Percentiles rank a stretch among this genome's conserved stretches.
These are phyloP conservation scores for Sussaba pulchella DNA, from an alignment of 2,888 invertebrate species.

Conservation along the genomic window DNA sequence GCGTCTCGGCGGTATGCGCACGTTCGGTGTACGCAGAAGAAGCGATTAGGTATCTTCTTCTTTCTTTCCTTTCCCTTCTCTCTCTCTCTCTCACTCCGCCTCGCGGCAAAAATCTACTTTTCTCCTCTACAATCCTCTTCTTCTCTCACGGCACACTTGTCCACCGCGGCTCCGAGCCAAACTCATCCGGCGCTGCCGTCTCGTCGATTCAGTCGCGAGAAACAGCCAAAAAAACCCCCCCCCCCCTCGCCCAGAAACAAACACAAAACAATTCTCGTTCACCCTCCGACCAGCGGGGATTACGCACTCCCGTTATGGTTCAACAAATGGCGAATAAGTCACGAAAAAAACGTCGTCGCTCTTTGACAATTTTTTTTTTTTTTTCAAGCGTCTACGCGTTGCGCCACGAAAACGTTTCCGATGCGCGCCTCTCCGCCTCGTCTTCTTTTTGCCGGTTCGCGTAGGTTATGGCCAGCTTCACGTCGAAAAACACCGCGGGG, in stretches of 20 bases:
- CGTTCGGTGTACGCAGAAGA: constrained; percentile 46
- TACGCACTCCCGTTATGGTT: too few relatives aligned
- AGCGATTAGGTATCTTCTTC: constrained; percentile 26
- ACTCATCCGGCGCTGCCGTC: not conserved
- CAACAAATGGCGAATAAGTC: too few relatives aligned
- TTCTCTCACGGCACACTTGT: not conserved
- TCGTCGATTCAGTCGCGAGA: not conserved
- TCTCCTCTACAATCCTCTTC: constrained; percentile 6
- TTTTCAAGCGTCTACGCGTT: not conserved
- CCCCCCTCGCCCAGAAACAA: not conserved
- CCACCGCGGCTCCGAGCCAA: not conserved
- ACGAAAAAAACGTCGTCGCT: too few relatives aligned
- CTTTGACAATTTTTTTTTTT: not conserved
- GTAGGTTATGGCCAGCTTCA: constrained; percentile 78
- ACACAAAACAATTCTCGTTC: too few relatives aligned
- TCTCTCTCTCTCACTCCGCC: not conserved
- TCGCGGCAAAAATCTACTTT: constrained; percentile 20
- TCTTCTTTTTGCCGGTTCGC: constrained; percentile 71
- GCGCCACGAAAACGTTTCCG: not conserved
- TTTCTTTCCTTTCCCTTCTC: not conserved
- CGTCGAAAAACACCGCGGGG: constrained; percentile 80
- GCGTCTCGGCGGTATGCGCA: constrained; percentile 50
- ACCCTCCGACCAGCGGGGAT: too few relatives aligned
- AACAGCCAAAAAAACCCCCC: not conserved
- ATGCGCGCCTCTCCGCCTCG: constrained; percentile 54